phyloP scores from a whole-genome alignment of 1,140 invertebrate genomes.

The Pogonomyrmex barbatus region DNA sequence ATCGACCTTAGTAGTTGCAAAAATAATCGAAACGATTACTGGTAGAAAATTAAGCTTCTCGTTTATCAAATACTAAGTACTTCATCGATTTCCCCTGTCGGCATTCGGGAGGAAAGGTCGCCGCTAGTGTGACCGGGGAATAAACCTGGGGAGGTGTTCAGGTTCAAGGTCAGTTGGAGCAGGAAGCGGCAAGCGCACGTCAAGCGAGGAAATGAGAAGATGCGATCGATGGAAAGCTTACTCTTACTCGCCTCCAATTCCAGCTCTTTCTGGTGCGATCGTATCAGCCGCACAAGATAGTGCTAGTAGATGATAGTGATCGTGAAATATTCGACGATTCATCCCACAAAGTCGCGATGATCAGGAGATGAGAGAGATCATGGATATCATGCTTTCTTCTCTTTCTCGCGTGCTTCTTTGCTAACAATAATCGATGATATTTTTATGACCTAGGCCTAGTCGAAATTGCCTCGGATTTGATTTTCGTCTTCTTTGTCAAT shows the following conservation, averaged over 20 bases:
- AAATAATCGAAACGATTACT: not conserved
- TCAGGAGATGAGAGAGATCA: not conserved
- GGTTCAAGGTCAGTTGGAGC: conserved; percentile 71
- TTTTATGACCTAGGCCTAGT: conserved; percentile 62
- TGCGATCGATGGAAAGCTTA: conserved; percentile 60
- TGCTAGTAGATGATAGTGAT: not conserved
- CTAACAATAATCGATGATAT: conserved; percentile 61
- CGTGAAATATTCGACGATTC: not conserved
- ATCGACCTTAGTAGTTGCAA: not conserved
- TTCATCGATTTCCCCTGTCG: conserved; percentile 62
- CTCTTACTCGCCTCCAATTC: not conserved
- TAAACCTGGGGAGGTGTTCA: conserved; percentile 62
- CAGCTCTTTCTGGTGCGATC: not conserved
- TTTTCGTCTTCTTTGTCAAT: not conserved
- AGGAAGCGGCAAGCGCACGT: conserved; percentile 52
- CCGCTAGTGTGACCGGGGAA: conserved; percentile 3
- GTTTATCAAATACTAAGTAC: conserved; percentile 52
- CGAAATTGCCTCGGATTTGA: conserved; percentile 36
- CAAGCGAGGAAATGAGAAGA: not conserved
- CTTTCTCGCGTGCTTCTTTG: not conserved
- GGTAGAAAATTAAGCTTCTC: not conserved
- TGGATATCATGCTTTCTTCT: not conserved
- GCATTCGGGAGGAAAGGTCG: conserved; percentile 54
- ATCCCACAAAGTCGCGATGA: not conserved
- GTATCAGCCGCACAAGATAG: not conserved